Base-by-base conservation (phyloP, 2,113 vertebrate genomes). In the Theristicus caerulescens region DNA sequence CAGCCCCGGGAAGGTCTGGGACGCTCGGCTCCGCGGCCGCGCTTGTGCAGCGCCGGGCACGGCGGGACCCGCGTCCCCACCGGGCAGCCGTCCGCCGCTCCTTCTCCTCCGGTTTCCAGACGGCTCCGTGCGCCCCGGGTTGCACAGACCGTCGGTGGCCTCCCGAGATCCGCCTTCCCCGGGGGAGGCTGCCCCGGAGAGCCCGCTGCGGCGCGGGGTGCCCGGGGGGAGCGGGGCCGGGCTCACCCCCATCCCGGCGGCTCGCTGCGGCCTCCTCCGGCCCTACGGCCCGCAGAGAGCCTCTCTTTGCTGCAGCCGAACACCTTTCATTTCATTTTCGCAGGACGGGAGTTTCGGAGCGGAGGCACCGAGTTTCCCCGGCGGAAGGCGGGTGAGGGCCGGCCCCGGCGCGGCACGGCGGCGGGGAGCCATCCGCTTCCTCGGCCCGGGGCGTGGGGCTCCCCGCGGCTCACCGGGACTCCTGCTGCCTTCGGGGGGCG, bases 391-490 rank as follows among this genome's bases (percentile, higher is more conserved):
- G 16, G 49, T 17, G 25, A 46, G 58, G 54, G 10, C 42, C 19
- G 38, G 66, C 14, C 16, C 25, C 6, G 19, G n/a, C n/a, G 19
- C 15, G 34, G 55, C 54, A 38, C 11, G 40, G 67, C 9, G 5
- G n/a, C 9, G 42, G 13, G 44, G 32, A 22, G 22, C 73, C 71
- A 16, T 66, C 51, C 34, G 14, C 57, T 51, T 42, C 38, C 65
- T 71, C 31, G 44, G 69, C 25, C 86, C n/a, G 36, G 57, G 72
- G 26, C 17, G 18, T 29, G 85, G 34, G 82, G 25, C 29, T 61
- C 13, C 36, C 74, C 13, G 15, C 6, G 8, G 44, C 81, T 98
- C 98, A 98, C 69, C 97, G 98, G 21, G 97, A 80, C 40, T 98
- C 98, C 61, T 96, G 97, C 15, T 97, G 97, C 64, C 92, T 77